Percentiles rank a stretch among this genome's conserved stretches.
Conservation (phyloP, 2,888 invertebrate genomes). For the Adineta ricciae region DNA sequence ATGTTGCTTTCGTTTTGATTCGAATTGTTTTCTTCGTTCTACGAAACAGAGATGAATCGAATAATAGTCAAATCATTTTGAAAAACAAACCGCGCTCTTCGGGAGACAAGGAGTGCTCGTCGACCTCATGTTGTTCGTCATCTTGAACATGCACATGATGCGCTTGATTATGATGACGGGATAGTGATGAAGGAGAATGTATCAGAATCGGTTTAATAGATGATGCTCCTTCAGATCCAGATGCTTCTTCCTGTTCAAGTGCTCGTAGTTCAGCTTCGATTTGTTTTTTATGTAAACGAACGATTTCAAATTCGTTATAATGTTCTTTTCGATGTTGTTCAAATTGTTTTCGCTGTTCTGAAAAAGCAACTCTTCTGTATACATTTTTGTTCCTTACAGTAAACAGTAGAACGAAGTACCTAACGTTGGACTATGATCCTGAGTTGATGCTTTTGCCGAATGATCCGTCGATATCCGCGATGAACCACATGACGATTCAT, state of each 20-base stretch:
- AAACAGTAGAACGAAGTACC: too few relatives aligned
- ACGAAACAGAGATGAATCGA: background rate
- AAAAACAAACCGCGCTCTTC: background rate
- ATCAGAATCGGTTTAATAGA: background rate
- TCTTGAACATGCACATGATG: background rate
- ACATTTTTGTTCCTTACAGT: background rate
- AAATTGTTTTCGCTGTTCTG: constrained; percentile 13
- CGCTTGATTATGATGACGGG: background rate
- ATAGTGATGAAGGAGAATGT: background rate
- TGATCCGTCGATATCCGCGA: background rate
- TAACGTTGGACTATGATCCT: too few relatives aligned
- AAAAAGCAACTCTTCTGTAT: too few relatives aligned
- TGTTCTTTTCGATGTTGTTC: constrained; percentile 29
- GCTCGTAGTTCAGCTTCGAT: constrained; percentile 25
- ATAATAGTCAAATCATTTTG: too few relatives aligned
- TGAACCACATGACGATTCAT: background rate
- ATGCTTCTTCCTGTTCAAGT: background rate
- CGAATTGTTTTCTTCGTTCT: constrained; percentile 24
- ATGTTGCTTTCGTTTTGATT: constrained; percentile 30
- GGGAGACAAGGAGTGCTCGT: background rate
- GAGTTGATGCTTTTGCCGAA: background rate
- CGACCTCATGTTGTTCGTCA: background rate
- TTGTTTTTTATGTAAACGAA: constrained; percentile 22
- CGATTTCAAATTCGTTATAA: constrained; percentile 33
- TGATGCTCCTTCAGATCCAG: background rate